phyloP scores from a whole-genome alignment of 2,797 vertebrate species.

The Aphelocoma californica region DNA sequence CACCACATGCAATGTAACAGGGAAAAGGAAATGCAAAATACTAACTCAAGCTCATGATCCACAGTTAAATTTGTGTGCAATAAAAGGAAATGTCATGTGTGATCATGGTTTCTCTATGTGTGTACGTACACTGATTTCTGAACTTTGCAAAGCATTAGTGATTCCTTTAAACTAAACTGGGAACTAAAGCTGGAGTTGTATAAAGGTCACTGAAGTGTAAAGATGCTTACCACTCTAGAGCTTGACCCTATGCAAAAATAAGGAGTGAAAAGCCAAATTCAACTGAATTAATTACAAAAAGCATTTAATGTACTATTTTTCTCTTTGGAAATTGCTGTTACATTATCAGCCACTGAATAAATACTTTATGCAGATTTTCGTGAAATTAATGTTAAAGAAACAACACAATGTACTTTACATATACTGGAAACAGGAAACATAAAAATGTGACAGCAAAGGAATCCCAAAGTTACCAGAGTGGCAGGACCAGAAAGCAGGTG shows the following conservation, averaged over 20 bases:
- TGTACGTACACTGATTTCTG: background rate
- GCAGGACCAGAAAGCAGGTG: background rate
- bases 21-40: background rate
- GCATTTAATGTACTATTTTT: background rate
- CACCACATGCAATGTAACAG: background rate
- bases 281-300: background rate
- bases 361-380: background rate
- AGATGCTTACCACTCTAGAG: background rate
- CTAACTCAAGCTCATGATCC: background rate
- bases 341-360: background rate
- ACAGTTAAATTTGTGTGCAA: background rate
- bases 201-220: constrained; percentile 21
- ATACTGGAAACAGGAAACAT: background rate
- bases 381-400: background rate
- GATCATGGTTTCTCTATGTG: background rate
- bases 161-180: constrained; percentile 24
- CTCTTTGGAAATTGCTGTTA: background rate
- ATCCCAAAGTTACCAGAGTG: background rate
- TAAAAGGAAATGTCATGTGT: constrained; percentile 22
- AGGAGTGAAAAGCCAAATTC: background rate
- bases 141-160: constrained; percentile 40
- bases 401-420: background rate
- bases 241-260: background rate
- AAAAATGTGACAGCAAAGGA: background rate
- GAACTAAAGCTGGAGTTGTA: background rate